Conservation (phyloP, 2,113 vertebrate genomes). For the Ornithorhynchus anatinus region DNA sequence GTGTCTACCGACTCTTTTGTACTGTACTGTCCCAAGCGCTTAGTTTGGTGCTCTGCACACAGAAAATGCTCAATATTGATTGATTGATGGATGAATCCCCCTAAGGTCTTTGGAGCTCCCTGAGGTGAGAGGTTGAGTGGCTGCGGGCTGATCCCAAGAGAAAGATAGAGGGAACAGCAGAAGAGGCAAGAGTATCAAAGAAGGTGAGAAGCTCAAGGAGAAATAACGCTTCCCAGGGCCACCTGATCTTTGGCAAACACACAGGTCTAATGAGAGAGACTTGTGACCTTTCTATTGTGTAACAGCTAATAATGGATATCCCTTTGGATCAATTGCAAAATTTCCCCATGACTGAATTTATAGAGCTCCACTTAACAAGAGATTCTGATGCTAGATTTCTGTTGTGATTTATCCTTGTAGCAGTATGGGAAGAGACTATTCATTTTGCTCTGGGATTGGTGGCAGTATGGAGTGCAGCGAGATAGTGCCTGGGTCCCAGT, state of each 20-base stretch:
- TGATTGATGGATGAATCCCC: too few relatives aligned
- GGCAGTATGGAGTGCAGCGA: background rate
- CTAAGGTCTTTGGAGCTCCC: too few relatives aligned
- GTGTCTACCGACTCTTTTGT: too few relatives aligned
- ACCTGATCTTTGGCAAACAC: background rate
- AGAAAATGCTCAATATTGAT: too few relatives aligned
- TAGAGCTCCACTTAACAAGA: background rate
- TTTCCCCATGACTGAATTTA: constrained; percentile 8
- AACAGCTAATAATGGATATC: constrained; percentile 8
- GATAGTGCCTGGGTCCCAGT: background rate
- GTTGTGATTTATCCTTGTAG: constrained; percentile 1
- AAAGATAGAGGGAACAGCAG: background rate
- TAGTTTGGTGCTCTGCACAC: too few relatives aligned
- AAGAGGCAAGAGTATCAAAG: background rate
- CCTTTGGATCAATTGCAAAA: constrained; percentile 1
- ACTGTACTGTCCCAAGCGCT: too few relatives aligned
- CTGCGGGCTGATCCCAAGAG: too few relatives aligned
- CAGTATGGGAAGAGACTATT: background rate
- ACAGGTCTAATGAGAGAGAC: constrained; percentile 9
- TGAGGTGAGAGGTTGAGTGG: too few relatives aligned
- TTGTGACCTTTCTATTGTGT: background rate
- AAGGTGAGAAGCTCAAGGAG: background rate
- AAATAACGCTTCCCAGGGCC: background rate
- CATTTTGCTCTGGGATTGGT: background rate
- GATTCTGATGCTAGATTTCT: constrained; percentile 29